Evolutionary conservation across 1,140 invertebrate genomes (phyloP).

Genomic region (Plectrocnemia conspersa): DNA sequence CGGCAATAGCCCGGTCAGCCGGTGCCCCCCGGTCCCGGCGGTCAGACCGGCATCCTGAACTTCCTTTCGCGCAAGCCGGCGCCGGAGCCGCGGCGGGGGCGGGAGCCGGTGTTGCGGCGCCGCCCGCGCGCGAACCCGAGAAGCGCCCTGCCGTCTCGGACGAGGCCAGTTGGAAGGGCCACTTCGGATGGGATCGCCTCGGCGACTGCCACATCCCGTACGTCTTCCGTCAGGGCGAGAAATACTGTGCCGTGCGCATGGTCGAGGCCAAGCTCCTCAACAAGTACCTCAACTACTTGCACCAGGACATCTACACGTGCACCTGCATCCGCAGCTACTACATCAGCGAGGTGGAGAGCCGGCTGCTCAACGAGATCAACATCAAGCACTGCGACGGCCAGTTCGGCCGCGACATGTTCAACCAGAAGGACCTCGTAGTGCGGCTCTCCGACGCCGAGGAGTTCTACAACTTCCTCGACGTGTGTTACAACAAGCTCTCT

Average conservation of each 20-base stretch:
- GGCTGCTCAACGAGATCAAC: conserved; percentile 91
- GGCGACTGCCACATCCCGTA: conserved; percentile 84
- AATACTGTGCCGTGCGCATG: conserved; percentile 87
- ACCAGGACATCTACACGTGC: conserved; percentile 79
- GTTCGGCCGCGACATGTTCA: conserved; percentile 86
- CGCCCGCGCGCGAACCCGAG: conserved; percentile 40
- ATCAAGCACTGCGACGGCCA: conserved; percentile 84
- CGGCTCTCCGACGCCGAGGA: conserved; percentile 79
- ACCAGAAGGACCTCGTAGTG: conserved; percentile 84
- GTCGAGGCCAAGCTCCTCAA: conserved; percentile 83
- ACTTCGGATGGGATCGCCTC: conserved; percentile 85
- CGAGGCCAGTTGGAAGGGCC: conserved; percentile 74
- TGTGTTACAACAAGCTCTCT: conserved; percentile 79
- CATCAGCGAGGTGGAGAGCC: conserved; percentile 85
- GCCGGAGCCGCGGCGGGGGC: conserved; percentile 41
- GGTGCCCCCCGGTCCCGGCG: conserved; percentile 38
- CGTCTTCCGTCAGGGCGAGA: conserved; percentile 75
- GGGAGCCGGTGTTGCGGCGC: conserved; percentile 37
- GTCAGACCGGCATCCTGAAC: conserved; percentile 57
- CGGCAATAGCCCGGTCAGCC: conserved; percentile 40
- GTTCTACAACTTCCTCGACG: conserved; percentile 86
- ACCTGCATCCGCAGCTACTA: conserved; percentile 90
- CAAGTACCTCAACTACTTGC: conserved; percentile 75
- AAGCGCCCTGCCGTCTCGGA: conserved; percentile 58
- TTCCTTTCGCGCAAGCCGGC: conserved; percentile 52